Base-by-base conservation (phyloP, 2,888 invertebrate species). In the Mimas tiliae region DNA sequence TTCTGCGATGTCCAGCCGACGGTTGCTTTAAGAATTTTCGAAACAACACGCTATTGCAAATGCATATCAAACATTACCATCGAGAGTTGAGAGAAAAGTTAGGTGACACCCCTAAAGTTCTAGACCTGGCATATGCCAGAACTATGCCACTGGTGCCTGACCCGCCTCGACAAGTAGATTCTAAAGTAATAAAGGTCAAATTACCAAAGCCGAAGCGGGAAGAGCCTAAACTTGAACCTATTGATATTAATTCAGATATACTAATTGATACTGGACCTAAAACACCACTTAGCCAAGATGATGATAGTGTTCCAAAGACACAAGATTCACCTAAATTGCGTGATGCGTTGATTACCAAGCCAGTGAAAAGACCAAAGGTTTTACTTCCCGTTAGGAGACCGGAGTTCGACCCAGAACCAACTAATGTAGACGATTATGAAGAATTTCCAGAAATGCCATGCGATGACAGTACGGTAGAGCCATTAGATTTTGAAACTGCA, bases 51-150 rank as follows among this genome's bases (percentile, higher is more conserved):
- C 95, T 98, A 63, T 91, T 99, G 9, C 96, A 97, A 90, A 98
- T 98, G 95, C 99, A 99, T 84, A 96, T 98, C 52, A 98, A 98
- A 81, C 98, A 99, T 86, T 98, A 98, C 86, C 99, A 98, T 88
- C 95, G 96, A 1, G 97, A 97, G 72, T 94, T 97, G 68, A 95
- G 95, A 1, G 96, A 96, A 69, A 83, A 95, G 84, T 89, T 97
- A 72, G 97, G 97, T 3, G 95, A 95, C 0, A 97, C 97, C 0
- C 97, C 98, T 0, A 98, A 98, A 86, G 98, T 98, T 67, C 95
- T 97, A 21, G 98, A 98, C 84, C 88, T 98, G 69, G 98, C 98
- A 0, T 96, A 96, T 73, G 97, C 97, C 0, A 94, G 98, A 72
- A 96, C 97, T 0, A 80, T 76, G 73, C 87, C 88, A 80, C 67